Conservation (phyloP, 1,140 invertebrate species). For the Scaptomyza pallida region DNA sequence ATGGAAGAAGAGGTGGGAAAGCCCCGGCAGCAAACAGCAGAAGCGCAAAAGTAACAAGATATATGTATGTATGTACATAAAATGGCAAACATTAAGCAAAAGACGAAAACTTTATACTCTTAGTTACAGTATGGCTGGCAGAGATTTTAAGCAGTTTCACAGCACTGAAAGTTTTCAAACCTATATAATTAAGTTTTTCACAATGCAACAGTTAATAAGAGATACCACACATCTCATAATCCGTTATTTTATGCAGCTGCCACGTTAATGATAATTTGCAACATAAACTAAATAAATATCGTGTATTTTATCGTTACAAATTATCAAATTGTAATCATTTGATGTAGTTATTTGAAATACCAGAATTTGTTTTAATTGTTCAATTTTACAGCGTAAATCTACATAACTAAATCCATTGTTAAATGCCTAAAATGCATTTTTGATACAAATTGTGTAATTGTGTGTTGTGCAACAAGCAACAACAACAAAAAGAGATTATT, state of each 20-base stretch:
- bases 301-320: slow-evolving; percentile 1
- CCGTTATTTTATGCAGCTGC: neutral
- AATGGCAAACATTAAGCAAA: neutral
- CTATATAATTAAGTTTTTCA: no score
- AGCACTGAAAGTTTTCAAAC: no score
- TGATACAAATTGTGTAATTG: slow-evolving; percentile 12
- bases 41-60: slow-evolving; percentile 27
- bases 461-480: neutral
- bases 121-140: neutral
- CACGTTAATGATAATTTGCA: neutral
- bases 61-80: no score
- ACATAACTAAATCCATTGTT: slow-evolving; percentile 5
- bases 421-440: slow-evolving; percentile 6
- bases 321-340: slow-evolving; percentile 1
- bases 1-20: neutral
- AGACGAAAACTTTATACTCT: slow-evolving; percentile 18
- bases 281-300: slow-evolving; percentile 2
- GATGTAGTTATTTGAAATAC: neutral
- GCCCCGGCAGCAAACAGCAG: slow-evolving; percentile 7
- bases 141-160: neutral
- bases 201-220: neutral
- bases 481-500: neutral
- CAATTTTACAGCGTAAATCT: neutral
- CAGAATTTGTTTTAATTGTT: slow-evolving; percentile 11
- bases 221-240: neutral